Conservation (phyloP, 1,140 invertebrate genomes). For the Homarus americanus region DNA sequence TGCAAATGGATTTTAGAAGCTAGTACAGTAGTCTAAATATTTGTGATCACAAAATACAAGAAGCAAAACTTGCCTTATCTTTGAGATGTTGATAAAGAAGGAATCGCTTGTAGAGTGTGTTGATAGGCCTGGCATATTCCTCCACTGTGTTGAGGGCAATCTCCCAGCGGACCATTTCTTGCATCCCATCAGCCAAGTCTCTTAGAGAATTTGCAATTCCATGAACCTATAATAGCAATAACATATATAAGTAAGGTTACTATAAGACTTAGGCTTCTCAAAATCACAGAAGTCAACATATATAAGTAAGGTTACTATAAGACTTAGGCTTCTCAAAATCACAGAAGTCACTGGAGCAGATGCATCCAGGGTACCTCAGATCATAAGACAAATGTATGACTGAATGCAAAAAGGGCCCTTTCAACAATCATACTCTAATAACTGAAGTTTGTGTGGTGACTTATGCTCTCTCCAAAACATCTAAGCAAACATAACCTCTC, state of each 20-base stretch:
- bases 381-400: too few relatives aligned
- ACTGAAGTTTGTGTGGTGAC: too few relatives aligned
- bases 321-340: too few relatives aligned
- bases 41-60: too few relatives aligned
- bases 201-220: conserved; percentile 73
- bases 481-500: too few relatives aligned
- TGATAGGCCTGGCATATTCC: conserved; percentile 73
- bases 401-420: too few relatives aligned
- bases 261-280: neutral
- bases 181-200: conserved; percentile 67
- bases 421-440: too few relatives aligned
- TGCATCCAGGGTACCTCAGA: too few relatives aligned
- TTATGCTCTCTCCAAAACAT: too few relatives aligned
- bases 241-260: neutral
- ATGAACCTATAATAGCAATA: conserved; percentile 41
- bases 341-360: too few relatives aligned
- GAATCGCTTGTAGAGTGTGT: conserved; percentile 75
- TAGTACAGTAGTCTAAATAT: too few relatives aligned
- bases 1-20: too few relatives aligned
- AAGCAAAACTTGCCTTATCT: conserved; percentile 42
- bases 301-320: neutral
- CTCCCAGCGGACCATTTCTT: conserved; percentile 75
- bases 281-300: neutral
- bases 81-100: conserved; percentile 64
- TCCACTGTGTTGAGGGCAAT: conserved; percentile 75